Base-by-base conservation (phyloP, 2,797 vertebrate species). In the Enteromius trimaculatus region DNA sequence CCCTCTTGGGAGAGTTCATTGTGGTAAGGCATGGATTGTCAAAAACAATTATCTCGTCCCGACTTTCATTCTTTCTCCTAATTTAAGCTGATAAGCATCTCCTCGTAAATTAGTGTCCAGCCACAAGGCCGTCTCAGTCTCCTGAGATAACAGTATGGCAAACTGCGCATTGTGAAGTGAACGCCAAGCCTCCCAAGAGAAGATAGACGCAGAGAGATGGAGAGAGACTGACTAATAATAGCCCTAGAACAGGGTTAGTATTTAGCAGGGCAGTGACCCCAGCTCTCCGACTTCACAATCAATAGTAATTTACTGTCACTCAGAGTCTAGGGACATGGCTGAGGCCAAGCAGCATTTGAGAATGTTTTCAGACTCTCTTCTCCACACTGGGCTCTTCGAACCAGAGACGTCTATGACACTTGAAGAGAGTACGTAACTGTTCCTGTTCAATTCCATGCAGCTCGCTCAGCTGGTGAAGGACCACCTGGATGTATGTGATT, bases 41-140 rank as follows among this genome's bases (percentile, higher is more conserved):
- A 95, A 92, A 93, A 95, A 93, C 93, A 93, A 94, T 95, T 94
- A 94, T 90, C 92, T 93, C 89, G 83, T 78, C 77, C 80, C 58
- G 90, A 91, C 88, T 91, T 89, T 89, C 85, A 92, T 89, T 89
- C 90, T 84, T 91, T 87, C 92, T 93, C 92, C 94, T 95, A 94
- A 96, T 95, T 93, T 93, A 91, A 93, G 92, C 92, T 93, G 94
- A 96, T 95, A 94, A 95, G 94, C 93, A 94, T 95, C 93, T 94
- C 92, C 91, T 92, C 93, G 93, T 92, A 91, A 93, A 93, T 95
- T 95, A 94, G 92, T 92, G 87, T 90, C 47, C 90, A 89, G 90
- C 91, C 92, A 89, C 91, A 91, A 90, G 87, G 92, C 92, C 91
- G 89, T 90, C 87, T 89, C 82, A 88, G 89, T 90, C 90, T 91